Conservation (phyloP, 2,797 vertebrate genomes). For the Distichodus sexfasciatus region DNA sequence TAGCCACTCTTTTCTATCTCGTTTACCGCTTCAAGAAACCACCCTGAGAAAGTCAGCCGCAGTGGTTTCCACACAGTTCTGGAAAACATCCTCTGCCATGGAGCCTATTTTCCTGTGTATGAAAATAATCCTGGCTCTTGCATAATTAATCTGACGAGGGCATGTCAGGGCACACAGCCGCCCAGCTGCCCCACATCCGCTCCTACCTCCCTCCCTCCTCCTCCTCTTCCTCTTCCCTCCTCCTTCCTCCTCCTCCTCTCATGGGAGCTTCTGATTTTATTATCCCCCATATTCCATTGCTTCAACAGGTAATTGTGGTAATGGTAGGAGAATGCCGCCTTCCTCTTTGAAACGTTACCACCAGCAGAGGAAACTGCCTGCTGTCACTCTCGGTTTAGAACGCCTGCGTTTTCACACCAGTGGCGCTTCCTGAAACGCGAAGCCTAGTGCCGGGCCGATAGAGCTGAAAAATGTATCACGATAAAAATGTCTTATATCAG, state of each 20-base stretch:
- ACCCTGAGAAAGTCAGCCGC: neutral
- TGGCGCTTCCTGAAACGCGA: too few species aligned
- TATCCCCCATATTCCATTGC: slow-evolving; percentile 31
- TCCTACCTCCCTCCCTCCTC: slow-evolving; percentile 23
- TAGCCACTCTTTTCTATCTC: neutral
- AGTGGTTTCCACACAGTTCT: slow-evolving; percentile 19
- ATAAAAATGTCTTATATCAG: too few species aligned
- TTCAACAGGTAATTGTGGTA: slow-evolving; percentile 35
- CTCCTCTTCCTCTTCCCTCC: too few species aligned
- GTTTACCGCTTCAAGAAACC: neutral
- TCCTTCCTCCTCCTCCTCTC: slow-evolving; percentile 25
- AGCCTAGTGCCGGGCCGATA: too few species aligned
- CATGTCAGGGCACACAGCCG: slow-evolving; percentile 47
- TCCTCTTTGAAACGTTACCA: slow-evolving; percentile 44
- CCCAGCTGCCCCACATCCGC: slow-evolving; percentile 39
- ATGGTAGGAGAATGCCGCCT: slow-evolving; percentile 12
- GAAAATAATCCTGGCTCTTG: slow-evolving; percentile 43
- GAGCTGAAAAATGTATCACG: too few species aligned
- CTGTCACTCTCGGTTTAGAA: too few species aligned
- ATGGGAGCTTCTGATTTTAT: slow-evolving; percentile 36
- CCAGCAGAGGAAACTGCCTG: slow-evolving; percentile 46
- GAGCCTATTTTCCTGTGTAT: slow-evolving; percentile 36
- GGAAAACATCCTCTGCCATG: neutral
- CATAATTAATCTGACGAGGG: slow-evolving; percentile 49
- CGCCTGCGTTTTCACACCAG: too few species aligned